A percentile compares a stretch with the other conserved stretches of the same genome.
Conservation (phyloP, 37 sponge, comb jelly and placozoan genomes). For the Bolinopsis microptera region DNA sequence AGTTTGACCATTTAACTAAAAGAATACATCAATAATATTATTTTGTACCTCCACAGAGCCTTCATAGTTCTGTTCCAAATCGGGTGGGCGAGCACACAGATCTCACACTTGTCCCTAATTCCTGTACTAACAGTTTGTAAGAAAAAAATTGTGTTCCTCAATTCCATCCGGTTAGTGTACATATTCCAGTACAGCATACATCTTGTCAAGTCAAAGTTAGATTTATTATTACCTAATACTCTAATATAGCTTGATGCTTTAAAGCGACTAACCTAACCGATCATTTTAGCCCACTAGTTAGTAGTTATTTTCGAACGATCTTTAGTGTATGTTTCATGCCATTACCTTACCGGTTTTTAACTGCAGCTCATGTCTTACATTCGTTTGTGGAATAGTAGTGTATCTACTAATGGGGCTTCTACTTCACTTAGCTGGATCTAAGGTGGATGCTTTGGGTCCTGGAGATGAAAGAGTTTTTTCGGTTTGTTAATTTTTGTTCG, state of each 20-base stretch:
- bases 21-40: too few relatives aligned
- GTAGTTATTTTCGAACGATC: too few relatives aligned
- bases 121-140: constrained; percentile 82
- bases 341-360: too few relatives aligned
- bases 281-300: too few relatives aligned
- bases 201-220: too few relatives aligned
- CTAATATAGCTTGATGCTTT: too few relatives aligned
- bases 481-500: background rate
- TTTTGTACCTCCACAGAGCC: background rate
- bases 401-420: constrained; percentile 40
- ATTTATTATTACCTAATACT: too few relatives aligned
- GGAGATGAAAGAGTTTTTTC: constrained; percentile 25
- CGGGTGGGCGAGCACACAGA: constrained; percentile 95
- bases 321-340: too few relatives aligned
- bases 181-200: too few relatives aligned
- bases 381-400: constrained; percentile 20
- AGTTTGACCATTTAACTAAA: too few relatives aligned
- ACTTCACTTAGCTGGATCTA: constrained; percentile 13
- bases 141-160: constrained; percentile 87
- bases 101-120: constrained; percentile 92
- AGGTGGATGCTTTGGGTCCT: constrained; percentile 20
- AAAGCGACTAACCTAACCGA: too few relatives aligned
- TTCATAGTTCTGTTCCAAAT: constrained; percentile 91
- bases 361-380: constrained; percentile 32
- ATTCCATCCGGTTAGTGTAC: constrained; percentile 95